Conservation (phyloP, 37 sponge, comb jelly and placozoan species). For the Lycopodina hypogea region DNA sequence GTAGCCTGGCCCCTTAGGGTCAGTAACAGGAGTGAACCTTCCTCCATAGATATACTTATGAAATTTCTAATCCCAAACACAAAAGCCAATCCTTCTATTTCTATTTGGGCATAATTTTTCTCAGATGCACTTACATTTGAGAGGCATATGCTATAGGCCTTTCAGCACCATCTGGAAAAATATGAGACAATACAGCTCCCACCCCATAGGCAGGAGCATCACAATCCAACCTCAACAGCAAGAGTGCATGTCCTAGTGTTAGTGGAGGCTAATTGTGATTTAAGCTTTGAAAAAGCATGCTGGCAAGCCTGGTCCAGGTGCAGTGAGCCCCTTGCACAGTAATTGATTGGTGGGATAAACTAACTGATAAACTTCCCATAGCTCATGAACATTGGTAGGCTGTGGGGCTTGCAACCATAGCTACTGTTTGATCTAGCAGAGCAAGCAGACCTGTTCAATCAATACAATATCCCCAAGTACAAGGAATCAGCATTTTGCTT, state of each 20-base stretch:
- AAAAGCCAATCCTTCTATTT: constrained; percentile 26
- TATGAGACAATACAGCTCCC: not conserved
- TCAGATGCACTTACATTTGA: constrained; percentile 8
- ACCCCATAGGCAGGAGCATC: too few species aligned
- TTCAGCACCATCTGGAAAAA: constrained; percentile 21
- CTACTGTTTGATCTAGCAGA: not conserved
- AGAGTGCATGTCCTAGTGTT: not conserved
- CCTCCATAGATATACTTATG: constrained; percentile 13
- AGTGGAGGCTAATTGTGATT: constrained; percentile 18
- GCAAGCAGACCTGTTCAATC: constrained; percentile 13
- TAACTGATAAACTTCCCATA: not conserved
- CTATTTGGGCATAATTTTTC: constrained; percentile 24
- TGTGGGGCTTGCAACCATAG: constrained; percentile 27
- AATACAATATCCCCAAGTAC: constrained; percentile 21
- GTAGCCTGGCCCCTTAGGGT: not conserved
- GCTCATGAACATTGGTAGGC: not conserved
- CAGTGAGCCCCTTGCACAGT: constrained; percentile 15
- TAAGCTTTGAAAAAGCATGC: constrained; percentile 11
- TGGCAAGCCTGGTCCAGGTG: constrained; percentile 6
- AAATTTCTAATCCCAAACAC: constrained; percentile 26
- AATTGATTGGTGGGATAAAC: constrained; percentile 6
- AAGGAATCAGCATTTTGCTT: constrained; percentile 30
- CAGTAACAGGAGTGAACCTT: not conserved
- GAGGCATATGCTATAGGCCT: constrained; percentile 16
- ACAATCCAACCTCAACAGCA: constrained; percentile 14